Base-by-base conservation (phyloP, 2,797 vertebrate genomes). In the Steatocranus sp. region DNA sequence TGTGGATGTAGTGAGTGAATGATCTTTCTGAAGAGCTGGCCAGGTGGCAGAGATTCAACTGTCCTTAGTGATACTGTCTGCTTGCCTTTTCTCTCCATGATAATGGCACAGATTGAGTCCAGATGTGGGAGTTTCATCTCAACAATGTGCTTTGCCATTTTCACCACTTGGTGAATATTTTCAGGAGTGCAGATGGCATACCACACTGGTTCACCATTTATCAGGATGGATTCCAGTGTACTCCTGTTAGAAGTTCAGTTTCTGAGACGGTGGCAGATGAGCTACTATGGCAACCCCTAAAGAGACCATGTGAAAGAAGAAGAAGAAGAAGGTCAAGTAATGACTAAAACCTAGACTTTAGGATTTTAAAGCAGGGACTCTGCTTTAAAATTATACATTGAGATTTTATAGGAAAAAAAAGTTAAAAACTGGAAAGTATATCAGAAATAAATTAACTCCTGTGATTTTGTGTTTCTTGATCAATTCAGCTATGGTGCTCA, bases 331-430 rank as follows among this genome's bases (percentile, higher is more conserved):
- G 32, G 30, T 34, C 30, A 0, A 63, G 58, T 66, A 23, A 68
- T 41, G 5, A 41, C 36, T 15, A 41, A 68, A 41, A 66, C 5
- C n/a, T 38, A 66, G 11, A 38, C n/a, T 38, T 63, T 8, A 0
- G 34, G 0, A 4, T 66, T 66, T 58, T n/a, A 58, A n/a, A 58
- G 17, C 9, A 3, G 58, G n/a, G 36, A 36, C 7, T 12, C 11
- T 63, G 34, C 3, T 63, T 38, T 63, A 38, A 0, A 36, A 63
- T 38, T 11, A 20, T 14, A 63, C 23, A 63, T 38, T 63, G n/a
- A 4, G 1, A 20, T 36, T 63, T 63, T 56, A 63, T 38, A 14
- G 18, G 1, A 0, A 3, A 14, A 0, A 34, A 63, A 0, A 18
- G 27, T 11, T 32, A 32, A 36, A 58, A 38, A 63, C n/a, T 36